Percentiles rank a stretch among this genome's conserved stretches.
These are phyloP conservation scores for Parapristionchus giblindavisi DNA, from an alignment of 2,888 invertebrate genomes.

Conservation along the genomic window DNA sequence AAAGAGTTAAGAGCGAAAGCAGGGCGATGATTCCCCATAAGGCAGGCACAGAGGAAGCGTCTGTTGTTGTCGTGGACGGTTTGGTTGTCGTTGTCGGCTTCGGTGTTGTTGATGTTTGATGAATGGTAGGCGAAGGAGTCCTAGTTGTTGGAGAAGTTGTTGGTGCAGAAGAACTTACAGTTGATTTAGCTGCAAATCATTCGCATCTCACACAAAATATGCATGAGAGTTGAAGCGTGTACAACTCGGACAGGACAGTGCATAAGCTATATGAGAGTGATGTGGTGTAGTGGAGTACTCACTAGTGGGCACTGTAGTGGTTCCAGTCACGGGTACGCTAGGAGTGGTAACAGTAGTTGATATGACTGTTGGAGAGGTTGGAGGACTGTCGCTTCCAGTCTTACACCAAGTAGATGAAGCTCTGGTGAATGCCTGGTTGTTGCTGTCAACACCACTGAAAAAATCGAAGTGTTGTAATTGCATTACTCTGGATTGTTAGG, in stretches of 20 bases:
- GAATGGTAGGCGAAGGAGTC: not conserved
- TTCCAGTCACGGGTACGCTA: not conserved
- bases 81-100: not conserved
- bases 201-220: no score
- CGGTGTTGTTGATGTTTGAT: not conserved
- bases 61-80: not conserved
- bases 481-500: not conserved
- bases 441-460: constrained; percentile 26
- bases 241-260: no score
- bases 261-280: no score
- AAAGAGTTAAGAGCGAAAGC: constrained; percentile 5
- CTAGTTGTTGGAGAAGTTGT: not conserved
- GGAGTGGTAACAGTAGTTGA: not conserved
- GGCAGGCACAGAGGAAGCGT: constrained; percentile 8
- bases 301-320: not conserved
- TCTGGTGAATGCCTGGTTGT: constrained; percentile 22
- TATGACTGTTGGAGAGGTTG: not conserved
- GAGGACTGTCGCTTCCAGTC: not conserved
- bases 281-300: no score
- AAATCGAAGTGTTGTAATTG: no score
- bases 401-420: constrained; percentile 16
- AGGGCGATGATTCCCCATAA: constrained; percentile 13
- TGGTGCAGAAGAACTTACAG: not conserved
- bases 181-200: not conserved
- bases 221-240: no score